Percentiles rank a stretch among this genome's conserved stretches.
These are phyloP conservation scores for Aproaerema taeniolella DNA, from an alignment of 2,888 invertebrate species.

Conservation along the genomic window DNA sequence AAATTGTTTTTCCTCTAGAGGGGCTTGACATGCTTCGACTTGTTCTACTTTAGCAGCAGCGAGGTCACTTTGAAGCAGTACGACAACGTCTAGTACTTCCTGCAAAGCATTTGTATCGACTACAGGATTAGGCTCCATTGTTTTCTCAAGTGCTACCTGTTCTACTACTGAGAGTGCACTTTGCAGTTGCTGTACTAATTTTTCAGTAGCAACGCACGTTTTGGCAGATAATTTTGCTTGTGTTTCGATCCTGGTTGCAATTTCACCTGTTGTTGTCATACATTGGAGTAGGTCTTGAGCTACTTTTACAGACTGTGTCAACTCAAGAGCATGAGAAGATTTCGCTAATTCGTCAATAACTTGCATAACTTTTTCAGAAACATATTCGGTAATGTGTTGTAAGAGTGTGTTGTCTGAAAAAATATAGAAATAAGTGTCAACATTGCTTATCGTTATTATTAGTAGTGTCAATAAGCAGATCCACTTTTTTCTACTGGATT, in stretches of 20 bases:
- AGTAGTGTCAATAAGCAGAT: too few relatives aligned
- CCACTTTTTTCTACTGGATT: too few relatives aligned
- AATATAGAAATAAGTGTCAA: too few relatives aligned
- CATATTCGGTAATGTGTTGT: conserved; percentile 36
- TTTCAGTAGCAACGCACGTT: not conserved
- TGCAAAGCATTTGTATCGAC: conserved; percentile 2
- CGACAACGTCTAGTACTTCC: not conserved
- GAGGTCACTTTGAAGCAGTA: conserved; percentile 11
- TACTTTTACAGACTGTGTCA: conserved; percentile 14
- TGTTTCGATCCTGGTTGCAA: not conserved
- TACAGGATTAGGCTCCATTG: not conserved
- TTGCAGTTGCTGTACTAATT: not conserved
- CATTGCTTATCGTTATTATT: too few relatives aligned
- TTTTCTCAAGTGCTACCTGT: not conserved
- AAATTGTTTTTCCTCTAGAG: too few relatives aligned
- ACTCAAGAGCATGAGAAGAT: conserved; percentile 4
- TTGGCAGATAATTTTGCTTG: not conserved
- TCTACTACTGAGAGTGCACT: not conserved
- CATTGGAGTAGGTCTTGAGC: conserved; percentile 14
- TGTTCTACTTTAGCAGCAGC: not conserved
- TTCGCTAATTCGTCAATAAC: conserved; percentile 11
- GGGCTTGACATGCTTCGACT: not conserved
- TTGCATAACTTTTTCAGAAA: conserved; percentile 28
- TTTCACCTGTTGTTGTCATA: conserved; percentile 6
- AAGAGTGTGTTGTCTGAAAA: too few relatives aligned